phyloP scores from a whole-genome alignment of 2,797 vertebrate species.

The Intellagama lesueurii region DNA sequence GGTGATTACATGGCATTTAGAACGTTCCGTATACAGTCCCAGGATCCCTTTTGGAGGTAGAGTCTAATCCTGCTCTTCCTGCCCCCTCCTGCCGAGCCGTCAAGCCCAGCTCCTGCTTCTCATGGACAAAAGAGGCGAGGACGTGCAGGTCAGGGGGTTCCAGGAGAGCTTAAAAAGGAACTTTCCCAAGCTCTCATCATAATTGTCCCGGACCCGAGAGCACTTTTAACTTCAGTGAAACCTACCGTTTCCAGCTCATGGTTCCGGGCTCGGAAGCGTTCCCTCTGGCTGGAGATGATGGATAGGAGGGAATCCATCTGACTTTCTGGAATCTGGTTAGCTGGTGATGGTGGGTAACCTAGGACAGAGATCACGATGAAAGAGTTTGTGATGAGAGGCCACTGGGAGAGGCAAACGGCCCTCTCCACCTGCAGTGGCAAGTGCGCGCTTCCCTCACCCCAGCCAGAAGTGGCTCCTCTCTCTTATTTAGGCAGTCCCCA shows the following conservation, averaged over 20 bases:
- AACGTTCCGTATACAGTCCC: too few relatives aligned
- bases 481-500: not conserved
- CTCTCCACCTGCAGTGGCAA: not conserved
- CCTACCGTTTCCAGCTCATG: constrained; percentile 93
- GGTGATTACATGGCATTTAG: too few relatives aligned
- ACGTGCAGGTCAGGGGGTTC: too few relatives aligned
- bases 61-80: too few relatives aligned
- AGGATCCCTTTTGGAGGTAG: too few relatives aligned
- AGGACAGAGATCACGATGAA: not conserved
- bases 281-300: constrained; percentile 98
- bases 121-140: too few relatives aligned
- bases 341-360: constrained; percentile 69
- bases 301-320: constrained; percentile 96
- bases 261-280: constrained; percentile 93
- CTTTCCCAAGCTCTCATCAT: not conserved
- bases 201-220: too few relatives aligned
- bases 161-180: too few relatives aligned
- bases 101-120: too few relatives aligned
- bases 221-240: not conserved
- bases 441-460: not conserved
- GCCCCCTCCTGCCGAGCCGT: too few relatives aligned
- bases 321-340: constrained; percentile 85
- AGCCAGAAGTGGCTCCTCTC: not conserved
- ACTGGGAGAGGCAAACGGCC: not conserved
- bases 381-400: not conserved